These are phyloP conservation scores for Odontamblyopus lacepedii DNA, from an alignment of 2,797 vertebrate species.

Conservation along the genomic window DNA sequence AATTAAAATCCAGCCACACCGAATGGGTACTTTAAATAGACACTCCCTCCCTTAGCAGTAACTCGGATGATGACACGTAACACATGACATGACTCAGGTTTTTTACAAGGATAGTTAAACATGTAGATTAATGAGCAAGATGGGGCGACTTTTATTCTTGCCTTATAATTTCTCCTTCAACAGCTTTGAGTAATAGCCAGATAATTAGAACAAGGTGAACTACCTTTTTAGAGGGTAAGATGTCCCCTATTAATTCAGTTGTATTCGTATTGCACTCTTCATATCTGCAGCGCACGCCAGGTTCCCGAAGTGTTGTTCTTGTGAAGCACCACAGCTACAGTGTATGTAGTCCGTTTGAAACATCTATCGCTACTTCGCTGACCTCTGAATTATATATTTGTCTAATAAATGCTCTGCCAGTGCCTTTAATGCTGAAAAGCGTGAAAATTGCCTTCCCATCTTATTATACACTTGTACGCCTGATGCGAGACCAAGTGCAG, in stretches of 20 bases:
- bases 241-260: conserved; percentile 13
- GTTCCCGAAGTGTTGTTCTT: background rate
- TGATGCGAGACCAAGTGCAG: conserved; percentile 31
- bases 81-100: conserved; percentile 31
- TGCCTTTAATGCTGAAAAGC: conserved; percentile 56
- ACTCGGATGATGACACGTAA: conserved; percentile 23
- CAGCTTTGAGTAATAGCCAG: conserved; percentile 39
- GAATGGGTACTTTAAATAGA: conserved; percentile 33
- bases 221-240: conserved; percentile 22
- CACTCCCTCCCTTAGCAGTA: conserved; percentile 5
- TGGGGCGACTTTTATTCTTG: conserved; percentile 49
- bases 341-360: conserved; percentile 3
- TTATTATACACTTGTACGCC: conserved; percentile 9
- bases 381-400: conserved; percentile 61
- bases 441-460: conserved; percentile 43
- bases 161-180: conserved; percentile 52
- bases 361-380: conserved; percentile 42
- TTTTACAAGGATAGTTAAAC: conserved; percentile 33
- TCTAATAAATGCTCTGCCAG: conserved; percentile 45
- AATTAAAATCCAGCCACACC: conserved; percentile 33
- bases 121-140: conserved; percentile 50
- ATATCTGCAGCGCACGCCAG: background rate
- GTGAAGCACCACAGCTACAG: too few relatives aligned
- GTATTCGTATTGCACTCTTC: conserved; percentile 1
- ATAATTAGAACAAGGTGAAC: conserved; percentile 36